Percentiles rank a stretch among this genome's conserved stretches.
These are phyloP conservation scores for Epizoanthus illoricatus DNA, from an alignment of 92 coral and sea anemone genomes.

Conservation along the genomic window DNA sequence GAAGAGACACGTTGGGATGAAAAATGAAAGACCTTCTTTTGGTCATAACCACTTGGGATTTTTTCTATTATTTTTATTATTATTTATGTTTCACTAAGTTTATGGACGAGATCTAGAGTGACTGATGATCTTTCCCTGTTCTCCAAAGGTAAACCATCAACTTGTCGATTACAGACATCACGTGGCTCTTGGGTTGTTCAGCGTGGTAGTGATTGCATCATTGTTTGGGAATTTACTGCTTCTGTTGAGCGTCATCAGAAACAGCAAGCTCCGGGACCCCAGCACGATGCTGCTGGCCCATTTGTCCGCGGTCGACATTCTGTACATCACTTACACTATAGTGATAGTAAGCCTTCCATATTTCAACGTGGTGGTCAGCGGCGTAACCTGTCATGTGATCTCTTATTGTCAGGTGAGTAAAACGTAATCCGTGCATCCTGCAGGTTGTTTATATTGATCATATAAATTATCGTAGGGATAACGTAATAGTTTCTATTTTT, in stretches of 20 bases:
- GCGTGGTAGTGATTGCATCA: conserved; percentile 1
- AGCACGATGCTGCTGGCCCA: conserved; percentile 40
- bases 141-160: conserved; percentile 8
- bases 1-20: too few relatives aligned
- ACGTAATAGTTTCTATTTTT: too few relatives aligned
- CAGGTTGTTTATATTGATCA: not conserved
- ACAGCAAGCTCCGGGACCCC: conserved; percentile 29
- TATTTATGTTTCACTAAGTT: too few relatives aligned
- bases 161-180: conserved; percentile 1
- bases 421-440: too few relatives aligned
- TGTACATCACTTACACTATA: conserved; percentile 13
- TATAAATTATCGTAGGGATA: not conserved
- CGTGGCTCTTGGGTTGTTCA: conserved; percentile 12
- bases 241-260: conserved; percentile 31
- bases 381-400: conserved; percentile 3
- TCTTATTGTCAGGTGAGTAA: conserved; percentile 27
- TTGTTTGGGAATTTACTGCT: conserved; percentile 13
- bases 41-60: too few relatives aligned
- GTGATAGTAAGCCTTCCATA: conserved; percentile 26
- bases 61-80: too few relatives aligned
- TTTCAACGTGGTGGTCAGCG: conserved; percentile 8
- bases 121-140: too few relatives aligned
- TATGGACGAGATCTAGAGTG: too few relatives aligned
- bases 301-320: conserved; percentile 34
- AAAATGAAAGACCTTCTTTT: too few relatives aligned